phyloP scores from a whole-genome alignment of 2,797 vertebrate genomes.

The Melanotaenia boesemani region DNA sequence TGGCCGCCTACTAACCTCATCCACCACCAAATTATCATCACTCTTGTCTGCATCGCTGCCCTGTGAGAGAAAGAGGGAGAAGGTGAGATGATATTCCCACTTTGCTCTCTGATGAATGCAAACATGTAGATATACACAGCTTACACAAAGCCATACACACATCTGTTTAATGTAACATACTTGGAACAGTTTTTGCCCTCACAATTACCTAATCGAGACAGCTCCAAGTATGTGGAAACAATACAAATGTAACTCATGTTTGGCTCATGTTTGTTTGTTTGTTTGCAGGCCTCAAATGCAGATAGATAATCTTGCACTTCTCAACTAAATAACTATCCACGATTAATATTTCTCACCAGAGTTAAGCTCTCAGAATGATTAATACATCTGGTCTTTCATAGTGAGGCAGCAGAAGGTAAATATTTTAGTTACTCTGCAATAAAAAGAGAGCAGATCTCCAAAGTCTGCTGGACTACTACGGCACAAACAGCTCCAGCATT shows the following conservation, averaged over 20 bases:
- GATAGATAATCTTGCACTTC: constrained; percentile 6
- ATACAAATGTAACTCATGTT: constrained; percentile 25
- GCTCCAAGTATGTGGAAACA: neutral
- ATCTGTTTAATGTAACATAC: neutral
- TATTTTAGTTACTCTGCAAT: constrained; percentile 33
- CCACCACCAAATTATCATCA: constrained; percentile 92
- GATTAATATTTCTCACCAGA: constrained; percentile 26
- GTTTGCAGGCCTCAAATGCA: neutral
- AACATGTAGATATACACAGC: constrained; percentile 43
- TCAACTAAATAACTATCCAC: constrained; percentile 9
- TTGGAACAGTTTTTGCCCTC: neutral
- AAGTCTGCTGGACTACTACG: constrained; percentile 9
- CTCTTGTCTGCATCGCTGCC: constrained; percentile 93
- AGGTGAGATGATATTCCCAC: constrained; percentile 32
- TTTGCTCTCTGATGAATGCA: constrained; percentile 43
- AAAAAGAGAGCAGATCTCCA: constrained; percentile 16
- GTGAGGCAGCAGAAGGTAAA: constrained; percentile 4
- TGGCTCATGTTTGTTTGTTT: neutral
- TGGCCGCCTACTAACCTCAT: constrained; percentile 84
- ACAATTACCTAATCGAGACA: neutral
- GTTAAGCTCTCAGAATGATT: constrained; percentile 1
- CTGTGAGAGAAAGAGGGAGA: constrained; percentile 70
- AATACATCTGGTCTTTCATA: constrained; percentile 12
- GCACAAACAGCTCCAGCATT: neutral
- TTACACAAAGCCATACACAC: constrained; percentile 9